Base-by-base conservation (phyloP, 2,113 vertebrate species). In the Tamias sibiricus region DNA sequence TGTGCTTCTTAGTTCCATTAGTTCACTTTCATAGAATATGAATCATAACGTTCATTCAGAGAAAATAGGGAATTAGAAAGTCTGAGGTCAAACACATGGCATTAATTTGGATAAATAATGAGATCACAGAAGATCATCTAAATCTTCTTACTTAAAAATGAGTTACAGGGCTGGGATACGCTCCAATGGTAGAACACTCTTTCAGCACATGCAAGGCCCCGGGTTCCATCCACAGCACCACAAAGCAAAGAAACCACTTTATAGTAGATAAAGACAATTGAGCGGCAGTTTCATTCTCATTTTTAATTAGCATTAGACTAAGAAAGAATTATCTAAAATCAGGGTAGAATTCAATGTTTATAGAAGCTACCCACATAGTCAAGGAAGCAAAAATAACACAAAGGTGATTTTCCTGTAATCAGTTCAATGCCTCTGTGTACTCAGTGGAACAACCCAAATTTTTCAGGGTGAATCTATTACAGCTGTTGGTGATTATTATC, bases 381-480 rank as follows among this genome's bases (percentile, higher is more conserved):
- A 74, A 86, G 20, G 62, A 93, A 88, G 68, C 22, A 72, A 80
- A 72, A 80, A 92, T 42, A 44, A 75, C 86, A 37, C 19, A 88
- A 74, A 89, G 20, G 54, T 88, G 90, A 97, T 95, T 93, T 94
- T 79, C 72, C 83, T 94, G 47, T 69, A 93, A 89, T 86, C 62
- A 49, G 77, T 64, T 91, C 49, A 94, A n/a, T 77, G n/a, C 37
- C 72, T 81, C 42, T 14, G 24, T 79, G 17, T 96, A 32, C 82
- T 93, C 77, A 74, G 28, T 42, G 49, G 62, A 94, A 57, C 49
- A 95, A 86, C n/a, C 9, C 77, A 95, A 95, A 95, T 97, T 93
- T 88, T 49, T 90, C 95, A 79, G 22, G 72, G 30, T 86, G 95
- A 96, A 69, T 79, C n/a, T 89, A 40, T 89, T 96, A 86, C 4